Percentiles rank a stretch among this genome's conserved stretches.
Evolutionary conservation across 2,797 vertebrate genomes (phyloP).

Genomic region (Tinamus major): DNA sequence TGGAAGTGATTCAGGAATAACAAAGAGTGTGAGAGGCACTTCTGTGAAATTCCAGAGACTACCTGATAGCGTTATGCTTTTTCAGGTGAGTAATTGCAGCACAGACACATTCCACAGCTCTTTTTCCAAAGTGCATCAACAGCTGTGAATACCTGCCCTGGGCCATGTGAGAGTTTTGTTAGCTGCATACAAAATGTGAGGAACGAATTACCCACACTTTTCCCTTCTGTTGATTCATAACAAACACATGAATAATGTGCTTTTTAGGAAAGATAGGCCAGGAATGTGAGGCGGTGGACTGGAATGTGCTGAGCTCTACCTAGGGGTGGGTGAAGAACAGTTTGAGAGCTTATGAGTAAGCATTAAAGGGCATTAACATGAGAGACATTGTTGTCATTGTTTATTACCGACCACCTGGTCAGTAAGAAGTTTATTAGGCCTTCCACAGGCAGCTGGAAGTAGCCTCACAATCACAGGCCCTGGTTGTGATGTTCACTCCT

Average conservation of each 20-base stretch:
- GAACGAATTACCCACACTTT: accelerated
- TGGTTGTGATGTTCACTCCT: too few species aligned
- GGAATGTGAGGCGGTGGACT: too few species aligned
- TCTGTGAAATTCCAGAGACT: neutral
- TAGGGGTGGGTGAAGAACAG: too few species aligned
- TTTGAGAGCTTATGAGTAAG: too few species aligned
- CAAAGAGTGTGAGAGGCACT: neutral
- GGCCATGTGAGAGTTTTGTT: neutral
- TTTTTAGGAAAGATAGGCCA: too few species aligned
- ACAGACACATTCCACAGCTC: neutral
- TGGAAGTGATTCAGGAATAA: neutral
- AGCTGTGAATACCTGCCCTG: neutral
- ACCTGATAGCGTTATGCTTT: neutral
- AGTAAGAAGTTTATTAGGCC: too few species aligned
- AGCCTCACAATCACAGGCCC: too few species aligned
- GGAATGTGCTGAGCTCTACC: too few species aligned
- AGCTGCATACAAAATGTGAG: neutral
- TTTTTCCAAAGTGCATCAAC: neutral
- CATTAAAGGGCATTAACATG: too few species aligned
- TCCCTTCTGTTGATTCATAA: neutral
- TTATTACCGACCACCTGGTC: too few species aligned
- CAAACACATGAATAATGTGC: neutral
- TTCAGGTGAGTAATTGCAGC: neutral
- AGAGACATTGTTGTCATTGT: too few species aligned
- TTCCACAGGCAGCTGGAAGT: too few species aligned